Conservation (phyloP, 2,888 invertebrate genomes). For the Drosophila subquinaria region DNA sequence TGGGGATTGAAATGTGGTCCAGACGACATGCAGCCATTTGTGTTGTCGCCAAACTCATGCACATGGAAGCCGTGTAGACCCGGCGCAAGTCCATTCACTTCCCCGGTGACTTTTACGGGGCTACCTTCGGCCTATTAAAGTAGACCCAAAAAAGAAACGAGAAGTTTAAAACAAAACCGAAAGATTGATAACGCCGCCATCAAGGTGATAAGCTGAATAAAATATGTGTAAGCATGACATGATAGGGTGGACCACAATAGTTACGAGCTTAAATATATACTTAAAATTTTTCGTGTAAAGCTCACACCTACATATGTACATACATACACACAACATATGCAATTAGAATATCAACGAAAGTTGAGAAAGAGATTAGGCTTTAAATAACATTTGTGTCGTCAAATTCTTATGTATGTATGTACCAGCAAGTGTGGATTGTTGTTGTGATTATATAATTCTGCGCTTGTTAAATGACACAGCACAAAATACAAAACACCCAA, state of each 20-base stretch:
- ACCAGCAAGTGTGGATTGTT: constrained; percentile 18
- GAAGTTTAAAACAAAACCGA: constrained; percentile 6
- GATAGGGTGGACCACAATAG: background rate
- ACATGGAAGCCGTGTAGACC: constrained; percentile 93
- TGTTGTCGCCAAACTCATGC: constrained; percentile 98
- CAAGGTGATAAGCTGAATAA: constrained; percentile 39
- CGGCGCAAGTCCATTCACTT: constrained; percentile 91
- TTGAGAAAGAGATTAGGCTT: background rate
- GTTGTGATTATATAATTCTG: constrained; percentile 66
- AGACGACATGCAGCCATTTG: constrained; percentile 97
- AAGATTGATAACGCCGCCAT: constrained; percentile 15
- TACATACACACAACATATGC: background rate
- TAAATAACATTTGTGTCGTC: background rate
- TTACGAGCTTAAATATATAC: background rate
- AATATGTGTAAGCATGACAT: constrained; percentile 29
- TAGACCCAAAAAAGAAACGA: constrained; percentile 7
- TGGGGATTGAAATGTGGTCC: constrained; percentile 97
- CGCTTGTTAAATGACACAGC: constrained; percentile 59
- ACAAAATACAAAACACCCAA: constrained; percentile 36
- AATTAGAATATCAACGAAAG: background rate
- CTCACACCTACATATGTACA: background rate
- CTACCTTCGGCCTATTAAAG: constrained; percentile 86
- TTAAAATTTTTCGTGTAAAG: background rate
- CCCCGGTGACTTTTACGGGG: constrained; percentile 93
- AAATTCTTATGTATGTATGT: background rate